phyloP scores from a whole-genome alignment of 2,113 vertebrate species.

The Anseranas semipalmata region DNA sequence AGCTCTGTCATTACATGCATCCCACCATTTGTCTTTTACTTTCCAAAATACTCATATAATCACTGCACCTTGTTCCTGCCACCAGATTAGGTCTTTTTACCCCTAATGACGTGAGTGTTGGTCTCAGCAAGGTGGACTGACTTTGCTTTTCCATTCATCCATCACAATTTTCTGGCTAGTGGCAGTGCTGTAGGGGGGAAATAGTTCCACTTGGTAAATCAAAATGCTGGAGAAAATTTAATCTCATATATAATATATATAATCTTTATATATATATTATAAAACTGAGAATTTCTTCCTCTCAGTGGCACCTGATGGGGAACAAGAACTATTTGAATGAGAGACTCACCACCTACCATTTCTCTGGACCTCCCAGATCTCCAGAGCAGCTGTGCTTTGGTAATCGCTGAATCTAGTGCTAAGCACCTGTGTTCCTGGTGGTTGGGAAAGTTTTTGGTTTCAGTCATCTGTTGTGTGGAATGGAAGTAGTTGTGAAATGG shows the following conservation, averaged over 20 bases:
- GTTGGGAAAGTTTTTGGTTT: not conserved
- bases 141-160: not conserved
- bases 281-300: not conserved
- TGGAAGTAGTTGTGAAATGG: not conserved
- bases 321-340: not conserved
- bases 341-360: not conserved
- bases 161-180: not conserved
- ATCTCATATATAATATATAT: too few relatives aligned
- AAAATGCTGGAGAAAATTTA: not conserved
- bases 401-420: not conserved
- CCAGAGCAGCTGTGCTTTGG: not conserved
- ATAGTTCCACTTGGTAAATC: not conserved
- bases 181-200: not conserved
- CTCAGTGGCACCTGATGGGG: not conserved
- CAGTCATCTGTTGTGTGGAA: not conserved
- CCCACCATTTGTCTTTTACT: not conserved
- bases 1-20: not conserved
- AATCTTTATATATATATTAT: too few relatives aligned
- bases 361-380: not conserved
- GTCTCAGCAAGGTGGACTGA: not conserved
- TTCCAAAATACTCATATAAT: not conserved
- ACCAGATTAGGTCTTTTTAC: not conserved
- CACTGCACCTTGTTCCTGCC: not conserved
- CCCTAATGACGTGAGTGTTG: fast-evolving
- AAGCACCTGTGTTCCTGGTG: not conserved